These are phyloP conservation scores for Maniola jurtina DNA, from an alignment of 1,140 invertebrate genomes.

Conservation along the genomic window DNA sequence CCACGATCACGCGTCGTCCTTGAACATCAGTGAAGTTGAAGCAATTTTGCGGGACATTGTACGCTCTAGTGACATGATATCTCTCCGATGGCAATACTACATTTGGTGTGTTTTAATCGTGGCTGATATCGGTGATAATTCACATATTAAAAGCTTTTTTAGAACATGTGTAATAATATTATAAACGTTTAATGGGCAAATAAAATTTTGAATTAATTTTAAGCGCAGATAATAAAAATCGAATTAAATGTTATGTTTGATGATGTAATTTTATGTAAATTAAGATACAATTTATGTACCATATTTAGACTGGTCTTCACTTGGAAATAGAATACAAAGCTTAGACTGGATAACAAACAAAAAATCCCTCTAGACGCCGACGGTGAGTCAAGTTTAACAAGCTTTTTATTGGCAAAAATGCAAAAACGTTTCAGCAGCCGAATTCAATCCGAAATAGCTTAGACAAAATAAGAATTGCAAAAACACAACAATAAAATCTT, in stretches of 20 bases:
- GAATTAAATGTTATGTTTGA: no score
- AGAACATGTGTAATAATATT: background rate
- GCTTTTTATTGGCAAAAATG: slow-evolving; percentile 1
- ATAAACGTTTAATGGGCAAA: no score
- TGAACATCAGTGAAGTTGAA: no score
- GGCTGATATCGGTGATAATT: background rate
- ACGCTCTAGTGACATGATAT: no score
- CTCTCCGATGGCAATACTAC: background rate
- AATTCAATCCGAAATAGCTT: background rate
- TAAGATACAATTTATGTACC: no score
- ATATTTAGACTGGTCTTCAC: no score
- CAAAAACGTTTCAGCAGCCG: background rate
- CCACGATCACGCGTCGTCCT: no score
- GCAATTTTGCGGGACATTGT: no score
- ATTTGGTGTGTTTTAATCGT: background rate
- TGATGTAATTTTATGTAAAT: no score
- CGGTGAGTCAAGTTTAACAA: background rate
- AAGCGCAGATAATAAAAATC: no score
- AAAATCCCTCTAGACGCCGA: background rate
- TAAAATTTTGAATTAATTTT: no score
- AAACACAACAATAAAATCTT: slow-evolving; percentile 5
- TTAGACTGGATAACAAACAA: background rate
- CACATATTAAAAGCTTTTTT: background rate
- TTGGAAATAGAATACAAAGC: no score
- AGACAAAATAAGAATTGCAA: slow-evolving; percentile 1